Evolutionary conservation across 64 coral and sea anemone species (phyloP), one percentile per base, ranked within the genome.

Genomic region (Platygyra sinensis): DNA sequence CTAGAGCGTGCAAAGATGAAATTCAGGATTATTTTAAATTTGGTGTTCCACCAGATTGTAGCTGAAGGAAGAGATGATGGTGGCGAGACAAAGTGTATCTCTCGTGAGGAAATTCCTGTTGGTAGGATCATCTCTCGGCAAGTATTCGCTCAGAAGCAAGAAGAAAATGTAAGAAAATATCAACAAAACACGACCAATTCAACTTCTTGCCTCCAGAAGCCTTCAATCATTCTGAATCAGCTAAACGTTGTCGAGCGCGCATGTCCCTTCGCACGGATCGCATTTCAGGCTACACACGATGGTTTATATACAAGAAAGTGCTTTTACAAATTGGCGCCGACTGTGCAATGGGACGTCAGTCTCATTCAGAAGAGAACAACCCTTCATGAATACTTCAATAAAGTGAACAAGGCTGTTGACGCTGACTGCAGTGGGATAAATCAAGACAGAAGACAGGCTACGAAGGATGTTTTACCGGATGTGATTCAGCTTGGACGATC

Each of bases 401-500:
- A 25, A 16, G 38, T 89, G 38, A 64, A 75, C 60, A 50, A 39
- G 12, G 81, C 54, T 8, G 24, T 22, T 33, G 71, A 89, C 46
- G 28, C 86, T 0, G 77, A 82, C 62, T 83, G 78, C 5, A 46
- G 49, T 13, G 32, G 67, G 8, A 60, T 33, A 25, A 62, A 54
- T 83, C 60, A 67, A 30, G 69, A 93, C 17, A 13, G 8, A 46
- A 31, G 25, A 19, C 52, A 64, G 7, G 9, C 52, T 8, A 67
- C 20, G 16, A 51, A 74, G 50, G 77, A 93, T 14, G 67, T 74
- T 54, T 50, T 96, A 30, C 95, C 95, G 2, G 52, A 83, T 25
- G 51, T 92, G 75, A 96, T 96, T 25, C 86, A 79, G 30, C 78
- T 96, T 20, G 81, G 90, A 65, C 91, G 91, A 42, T 72, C 71